Conservation (phyloP, 2,888 invertebrate species). For the Leptogaster cylindrica region DNA sequence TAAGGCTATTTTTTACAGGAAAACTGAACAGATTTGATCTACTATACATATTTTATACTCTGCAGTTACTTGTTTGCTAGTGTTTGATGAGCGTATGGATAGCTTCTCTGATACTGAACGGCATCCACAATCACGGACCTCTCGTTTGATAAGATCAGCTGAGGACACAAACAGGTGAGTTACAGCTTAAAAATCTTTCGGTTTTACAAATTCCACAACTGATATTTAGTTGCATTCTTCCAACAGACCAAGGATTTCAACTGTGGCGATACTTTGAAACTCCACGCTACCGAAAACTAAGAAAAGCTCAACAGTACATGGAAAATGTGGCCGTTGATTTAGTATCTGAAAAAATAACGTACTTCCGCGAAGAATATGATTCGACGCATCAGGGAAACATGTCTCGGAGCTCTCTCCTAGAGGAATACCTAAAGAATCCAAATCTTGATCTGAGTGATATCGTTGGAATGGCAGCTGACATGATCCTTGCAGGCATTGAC, state of each 20-base stretch:
- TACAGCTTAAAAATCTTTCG: slow-evolving; percentile 55
- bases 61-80: slow-evolving; percentile 76
- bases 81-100: slow-evolving; percentile 73
- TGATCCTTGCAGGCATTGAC: slow-evolving; percentile 84
- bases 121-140: slow-evolving; percentile 67
- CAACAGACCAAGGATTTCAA: slow-evolving; percentile 60
- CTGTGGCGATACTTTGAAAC: slow-evolving; percentile 76
- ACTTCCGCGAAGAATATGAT: slow-evolving; percentile 59
- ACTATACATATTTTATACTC: slow-evolving; percentile 49
- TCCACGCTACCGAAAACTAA: slow-evolving; percentile 73
- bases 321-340: slow-evolving; percentile 75
- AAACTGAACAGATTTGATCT: no score
- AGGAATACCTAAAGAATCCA: slow-evolving; percentile 72
- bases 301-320: slow-evolving; percentile 73
- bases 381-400: slow-evolving; percentile 36
- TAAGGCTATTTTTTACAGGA: slow-evolving; percentile 62
- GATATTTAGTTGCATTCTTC: slow-evolving; percentile 53
- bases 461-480: slow-evolving; percentile 83
- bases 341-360: slow-evolving; percentile 65
- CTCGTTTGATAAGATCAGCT: slow-evolving; percentile 74
- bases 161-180: slow-evolving; percentile 73
- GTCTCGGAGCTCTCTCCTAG: slow-evolving; percentile 65
- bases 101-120: slow-evolving; percentile 71
- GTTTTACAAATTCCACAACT: background rate
- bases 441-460: slow-evolving; percentile 78